Conservation (phyloP, 2,113 vertebrate species). For the Zingel zingel region DNA sequence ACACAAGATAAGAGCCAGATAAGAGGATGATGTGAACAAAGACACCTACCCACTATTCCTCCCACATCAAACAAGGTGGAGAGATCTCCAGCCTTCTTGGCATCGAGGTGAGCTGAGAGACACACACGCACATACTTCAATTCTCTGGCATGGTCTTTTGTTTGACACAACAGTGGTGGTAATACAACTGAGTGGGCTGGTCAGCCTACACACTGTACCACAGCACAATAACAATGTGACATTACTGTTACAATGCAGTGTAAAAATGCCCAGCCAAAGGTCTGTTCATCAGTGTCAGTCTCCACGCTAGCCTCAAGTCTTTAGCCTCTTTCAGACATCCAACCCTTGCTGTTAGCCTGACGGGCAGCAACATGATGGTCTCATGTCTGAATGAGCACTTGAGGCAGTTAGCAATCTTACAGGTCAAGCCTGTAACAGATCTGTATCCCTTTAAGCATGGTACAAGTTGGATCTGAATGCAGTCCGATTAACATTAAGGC, state of each 20-base stretch:
- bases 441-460: no score
- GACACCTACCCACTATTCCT: conserved; percentile 90
- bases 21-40: neutral
- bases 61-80: conserved; percentile 96
- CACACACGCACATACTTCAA: neutral
- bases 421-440: no score
- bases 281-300: no score
- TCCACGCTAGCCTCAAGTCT: no score
- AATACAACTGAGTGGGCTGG: neutral
- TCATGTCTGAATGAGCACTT: no score
- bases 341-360: no score
- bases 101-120: conserved; percentile 89
- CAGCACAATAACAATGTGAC: neutral
- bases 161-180: neutral
- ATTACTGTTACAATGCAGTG: neutral
- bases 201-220: neutral
- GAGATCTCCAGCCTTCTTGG: conserved; percentile 92
- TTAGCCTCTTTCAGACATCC: no score
- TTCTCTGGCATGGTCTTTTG: neutral
- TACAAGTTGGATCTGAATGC: no score
- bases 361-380: no score
- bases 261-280: no score
- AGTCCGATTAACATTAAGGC: no score
- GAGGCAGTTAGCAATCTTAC: no score
- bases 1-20: neutral